Evolutionary conservation across 1,140 invertebrate genomes (phyloP).

Genomic region (Drosophila pseudoobscura): DNA sequence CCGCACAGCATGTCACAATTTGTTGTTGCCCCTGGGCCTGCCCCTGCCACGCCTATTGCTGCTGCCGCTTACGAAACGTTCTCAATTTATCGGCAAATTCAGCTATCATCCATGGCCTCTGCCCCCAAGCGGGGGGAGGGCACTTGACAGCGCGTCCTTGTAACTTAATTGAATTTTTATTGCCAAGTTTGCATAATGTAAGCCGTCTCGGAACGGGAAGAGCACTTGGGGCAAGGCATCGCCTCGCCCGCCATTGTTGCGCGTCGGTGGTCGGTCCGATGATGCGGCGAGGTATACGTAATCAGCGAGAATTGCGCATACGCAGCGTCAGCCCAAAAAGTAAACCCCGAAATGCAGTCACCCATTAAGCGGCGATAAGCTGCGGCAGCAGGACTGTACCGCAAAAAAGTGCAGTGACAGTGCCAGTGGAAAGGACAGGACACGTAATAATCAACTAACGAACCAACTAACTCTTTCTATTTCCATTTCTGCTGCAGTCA

Average conservation of each 20-base stretch:
- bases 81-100: slow-evolving; percentile 49
- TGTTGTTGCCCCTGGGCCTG: slow-evolving; percentile 37
- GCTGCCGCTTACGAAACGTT: slow-evolving; percentile 29
- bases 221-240: slow-evolving; percentile 4
- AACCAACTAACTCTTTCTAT: slow-evolving; percentile 35
- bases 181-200: slow-evolving; percentile 79
- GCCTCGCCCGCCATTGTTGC: not conserved
- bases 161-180: slow-evolving; percentile 80
- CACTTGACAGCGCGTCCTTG: slow-evolving; percentile 74
- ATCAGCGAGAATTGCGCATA: slow-evolving; percentile 59
- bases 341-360: slow-evolving; percentile 6
- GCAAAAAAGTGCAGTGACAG: not conserved
- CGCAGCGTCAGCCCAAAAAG: slow-evolving; percentile 44
- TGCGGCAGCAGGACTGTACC: slow-evolving; percentile 13
- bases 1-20: slow-evolving; percentile 75
- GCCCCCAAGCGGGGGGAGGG: not conserved
- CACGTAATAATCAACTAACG: slow-evolving; percentile 37
- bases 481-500: slow-evolving; percentile 41
- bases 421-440: slow-evolving; percentile 6
- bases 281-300: slow-evolving; percentile 53
- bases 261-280: not conserved
- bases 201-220: slow-evolving; percentile 2
- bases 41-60: slow-evolving; percentile 5
- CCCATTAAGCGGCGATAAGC: slow-evolving; percentile 52
- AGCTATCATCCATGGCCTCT: not conserved